phyloP scores from a whole-genome alignment of 2,888 invertebrate species.

The Pristionchus entomophagus region DNA sequence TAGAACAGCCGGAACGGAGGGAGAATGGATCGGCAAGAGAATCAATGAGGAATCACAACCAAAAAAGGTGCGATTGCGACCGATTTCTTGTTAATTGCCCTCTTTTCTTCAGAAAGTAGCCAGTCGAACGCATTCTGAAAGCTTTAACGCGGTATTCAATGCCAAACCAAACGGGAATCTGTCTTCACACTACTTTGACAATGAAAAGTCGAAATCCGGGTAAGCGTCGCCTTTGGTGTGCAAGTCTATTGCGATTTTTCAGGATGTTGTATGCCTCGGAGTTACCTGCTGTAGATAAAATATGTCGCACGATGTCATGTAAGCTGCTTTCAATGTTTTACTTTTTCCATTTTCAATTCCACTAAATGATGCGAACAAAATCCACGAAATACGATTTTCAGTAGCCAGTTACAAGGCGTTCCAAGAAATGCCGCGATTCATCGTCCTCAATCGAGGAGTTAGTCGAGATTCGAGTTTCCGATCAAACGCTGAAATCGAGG shows the following conservation, averaged over 20 bases:
- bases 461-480: conserved; percentile 47
- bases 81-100: neutral
- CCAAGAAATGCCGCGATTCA: conserved; percentile 14
- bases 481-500: conserved; percentile 28
- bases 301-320: conserved; percentile 40
- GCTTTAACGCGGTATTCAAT: conserved; percentile 48
- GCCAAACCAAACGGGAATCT: conserved; percentile 28
- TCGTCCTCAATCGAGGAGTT: conserved; percentile 9
- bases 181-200: conserved; percentile 24
- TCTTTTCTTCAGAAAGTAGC: conserved; percentile 33
- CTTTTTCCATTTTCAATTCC: neutral
- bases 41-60: neutral
- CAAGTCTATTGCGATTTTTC: neutral
- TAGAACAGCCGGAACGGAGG: conserved; percentile 30
- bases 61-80: neutral
- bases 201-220: conserved; percentile 47
- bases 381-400: neutral
- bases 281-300: conserved; percentile 35
- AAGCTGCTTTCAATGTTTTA: neutral
- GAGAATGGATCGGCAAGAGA: conserved; percentile 42
- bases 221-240: neutral
- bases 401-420: conserved; percentile 44
- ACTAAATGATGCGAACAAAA: neutral
- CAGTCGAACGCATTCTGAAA: conserved; percentile 48
- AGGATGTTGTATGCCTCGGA: conserved; percentile 26